phyloP scores from a whole-genome alignment of 2,888 invertebrate species.

The Helleia helle region DNA sequence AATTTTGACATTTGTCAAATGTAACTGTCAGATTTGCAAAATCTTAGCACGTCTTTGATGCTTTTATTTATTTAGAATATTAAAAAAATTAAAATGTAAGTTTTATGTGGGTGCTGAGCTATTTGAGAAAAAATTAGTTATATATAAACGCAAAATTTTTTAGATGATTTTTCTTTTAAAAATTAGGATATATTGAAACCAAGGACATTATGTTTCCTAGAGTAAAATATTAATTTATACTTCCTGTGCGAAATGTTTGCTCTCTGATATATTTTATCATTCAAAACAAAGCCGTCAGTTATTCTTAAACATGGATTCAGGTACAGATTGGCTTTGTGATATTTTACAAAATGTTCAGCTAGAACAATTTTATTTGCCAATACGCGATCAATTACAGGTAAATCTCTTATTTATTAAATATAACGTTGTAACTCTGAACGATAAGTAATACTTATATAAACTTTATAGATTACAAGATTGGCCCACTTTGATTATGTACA shows the following conservation, averaged over 20 bases:
- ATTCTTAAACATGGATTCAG: slow-evolving; percentile 48
- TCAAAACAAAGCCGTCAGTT: slow-evolving; percentile 21
- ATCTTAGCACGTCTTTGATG: background rate
- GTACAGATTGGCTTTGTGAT: slow-evolving; percentile 87
- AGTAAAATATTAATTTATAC: slow-evolving; percentile 20
- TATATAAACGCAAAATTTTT: background rate
- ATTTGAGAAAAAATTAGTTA: background rate
- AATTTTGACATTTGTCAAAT: too few relatives aligned
- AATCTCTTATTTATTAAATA: slow-evolving; percentile 7
- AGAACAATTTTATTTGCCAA: slow-evolving; percentile 90
- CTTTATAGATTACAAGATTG: slow-evolving; percentile 85
- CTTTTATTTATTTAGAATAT: too few relatives aligned
- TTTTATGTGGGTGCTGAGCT: background rate
- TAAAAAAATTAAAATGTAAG: background rate
- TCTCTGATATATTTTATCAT: slow-evolving; percentile 28
- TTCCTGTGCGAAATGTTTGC: slow-evolving; percentile 59
- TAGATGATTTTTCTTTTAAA: background rate
- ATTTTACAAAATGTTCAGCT: slow-evolving; percentile 92
- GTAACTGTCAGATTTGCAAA: background rate
- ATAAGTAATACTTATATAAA: slow-evolving; percentile 6
- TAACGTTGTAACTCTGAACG: background rate
- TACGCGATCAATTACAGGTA: slow-evolving; percentile 93
- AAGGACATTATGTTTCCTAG: slow-evolving; percentile 1
- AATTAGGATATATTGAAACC: background rate
- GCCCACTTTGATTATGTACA: slow-evolving; percentile 99